Conservation (phyloP, 2,888 invertebrate genomes). For the Eupithecia abbreviata region DNA sequence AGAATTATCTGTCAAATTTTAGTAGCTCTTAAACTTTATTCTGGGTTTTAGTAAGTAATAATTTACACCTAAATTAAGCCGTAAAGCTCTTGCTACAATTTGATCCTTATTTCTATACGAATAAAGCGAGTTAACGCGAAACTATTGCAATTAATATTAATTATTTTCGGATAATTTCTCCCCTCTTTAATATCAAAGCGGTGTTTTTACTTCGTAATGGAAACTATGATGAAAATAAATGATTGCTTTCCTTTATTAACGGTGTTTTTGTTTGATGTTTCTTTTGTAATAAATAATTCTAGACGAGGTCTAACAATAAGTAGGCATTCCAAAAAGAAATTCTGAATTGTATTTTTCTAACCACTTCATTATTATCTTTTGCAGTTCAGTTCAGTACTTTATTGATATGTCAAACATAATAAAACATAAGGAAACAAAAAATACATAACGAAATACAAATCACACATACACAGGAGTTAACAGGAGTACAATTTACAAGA, state of each 20-base stretch:
- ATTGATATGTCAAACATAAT: too few relatives aligned
- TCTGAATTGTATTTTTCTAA: neutral
- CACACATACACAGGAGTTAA: too few relatives aligned
- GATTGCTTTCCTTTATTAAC: conserved; percentile 9
- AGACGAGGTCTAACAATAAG: neutral
- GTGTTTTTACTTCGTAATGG: conserved; percentile 17
- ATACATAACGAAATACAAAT: too few relatives aligned
- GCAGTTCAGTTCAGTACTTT: too few relatives aligned
- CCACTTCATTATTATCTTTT: neutral
- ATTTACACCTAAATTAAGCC: neutral
- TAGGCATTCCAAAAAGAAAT: neutral
- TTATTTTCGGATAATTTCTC: conserved; percentile 20
- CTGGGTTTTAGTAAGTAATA: neutral
- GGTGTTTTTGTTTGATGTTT: conserved; percentile 1
- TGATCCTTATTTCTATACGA: neutral
- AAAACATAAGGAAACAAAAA: too few relatives aligned
- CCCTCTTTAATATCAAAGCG: conserved; percentile 14
- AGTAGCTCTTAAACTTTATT: neutral
- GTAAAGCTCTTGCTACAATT: neutral
- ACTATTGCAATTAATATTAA: conserved; percentile 28
- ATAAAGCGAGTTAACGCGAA: neutral
- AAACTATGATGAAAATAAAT: conserved; percentile 19
- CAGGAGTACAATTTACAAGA: too few relatives aligned
- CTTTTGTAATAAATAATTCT: neutral
- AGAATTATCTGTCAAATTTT: neutral